phyloP scores from a whole-genome alignment of 2,113 vertebrate species.

The Hydropotes inermis region DNA sequence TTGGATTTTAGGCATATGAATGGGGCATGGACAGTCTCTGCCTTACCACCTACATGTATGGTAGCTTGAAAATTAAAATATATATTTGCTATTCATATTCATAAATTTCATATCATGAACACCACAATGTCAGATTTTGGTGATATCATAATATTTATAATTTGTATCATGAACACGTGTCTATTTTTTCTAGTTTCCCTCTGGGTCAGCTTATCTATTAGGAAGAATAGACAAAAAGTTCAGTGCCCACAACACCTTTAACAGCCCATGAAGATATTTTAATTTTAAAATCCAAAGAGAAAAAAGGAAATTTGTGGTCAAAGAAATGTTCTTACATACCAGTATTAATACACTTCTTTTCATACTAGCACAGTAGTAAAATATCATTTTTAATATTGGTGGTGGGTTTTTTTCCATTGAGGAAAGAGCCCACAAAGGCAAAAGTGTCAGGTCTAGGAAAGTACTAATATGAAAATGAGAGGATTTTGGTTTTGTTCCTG shows the following conservation, averaged over 20 bases:
- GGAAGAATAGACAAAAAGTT: not conserved
- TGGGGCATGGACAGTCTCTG: not conserved
- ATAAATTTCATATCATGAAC: not conserved
- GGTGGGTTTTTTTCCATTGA: not conserved
- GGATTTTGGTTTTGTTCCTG: not conserved
- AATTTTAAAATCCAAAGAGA: not conserved
- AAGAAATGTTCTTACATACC: not conserved
- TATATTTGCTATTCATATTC: not conserved
- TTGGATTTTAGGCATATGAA: not conserved
- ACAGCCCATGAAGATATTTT: not conserved
- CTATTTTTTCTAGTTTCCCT: not conserved
- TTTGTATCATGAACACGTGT: not conserved
- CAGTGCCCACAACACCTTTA: not conserved
- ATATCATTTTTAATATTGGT: not conserved
- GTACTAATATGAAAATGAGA: not conserved
- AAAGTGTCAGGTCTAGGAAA: not conserved
- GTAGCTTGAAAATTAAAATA: not conserved
- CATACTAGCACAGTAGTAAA: not conserved
- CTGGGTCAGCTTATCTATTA: not conserved
- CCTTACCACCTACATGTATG: not conserved
- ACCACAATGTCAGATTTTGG: not conserved
- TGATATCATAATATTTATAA: not conserved
- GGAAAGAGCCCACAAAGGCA: not conserved
- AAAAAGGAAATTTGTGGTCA: not conserved
- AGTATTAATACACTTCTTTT: not conserved